Conservation (phyloP, 2,888 invertebrate genomes). For the Erebia ligea region DNA sequence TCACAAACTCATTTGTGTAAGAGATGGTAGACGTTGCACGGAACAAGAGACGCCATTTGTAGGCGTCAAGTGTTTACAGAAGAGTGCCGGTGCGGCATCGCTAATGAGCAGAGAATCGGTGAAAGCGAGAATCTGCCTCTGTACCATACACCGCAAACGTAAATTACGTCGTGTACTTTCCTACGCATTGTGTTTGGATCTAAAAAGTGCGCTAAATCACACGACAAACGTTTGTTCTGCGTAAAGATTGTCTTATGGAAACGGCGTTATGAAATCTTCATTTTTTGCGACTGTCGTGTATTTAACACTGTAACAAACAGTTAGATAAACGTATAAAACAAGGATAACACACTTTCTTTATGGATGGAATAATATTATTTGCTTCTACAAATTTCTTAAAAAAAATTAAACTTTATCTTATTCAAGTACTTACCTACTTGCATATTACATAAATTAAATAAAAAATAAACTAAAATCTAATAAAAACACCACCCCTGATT, state of each 20-base stretch:
- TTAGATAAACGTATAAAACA: no score
- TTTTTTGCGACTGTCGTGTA: background rate
- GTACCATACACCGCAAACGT: constrained; percentile 41
- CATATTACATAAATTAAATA: no score
- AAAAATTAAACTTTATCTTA: no score
- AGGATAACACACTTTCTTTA: no score
- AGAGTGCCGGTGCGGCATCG: constrained; percentile 66
- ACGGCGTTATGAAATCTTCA: background rate
- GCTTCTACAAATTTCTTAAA: no score
- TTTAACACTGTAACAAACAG: no score
- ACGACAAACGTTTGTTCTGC: constrained; percentile 19
- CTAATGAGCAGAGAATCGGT: constrained; percentile 72
- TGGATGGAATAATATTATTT: no score
- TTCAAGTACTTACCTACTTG: no score
- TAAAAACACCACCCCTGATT: no score
- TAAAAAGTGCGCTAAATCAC: constrained; percentile 29
- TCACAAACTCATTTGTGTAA: constrained; percentile 44
- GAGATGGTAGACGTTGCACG: constrained; percentile 43
- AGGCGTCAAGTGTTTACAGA: constrained; percentile 71
- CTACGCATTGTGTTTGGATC: constrained; percentile 23
- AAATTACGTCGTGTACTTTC: constrained; percentile 28
- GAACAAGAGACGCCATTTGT: constrained; percentile 65
- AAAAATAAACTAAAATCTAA: no score
- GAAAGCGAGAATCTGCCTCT: constrained; percentile 62
- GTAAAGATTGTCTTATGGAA: constrained; percentile 17